Evolutionary conservation across 2,888 invertebrate genomes (phyloP), one percentile per base, ranked within the genome.

Genomic region (Ectemnius cavifrons): DNA sequence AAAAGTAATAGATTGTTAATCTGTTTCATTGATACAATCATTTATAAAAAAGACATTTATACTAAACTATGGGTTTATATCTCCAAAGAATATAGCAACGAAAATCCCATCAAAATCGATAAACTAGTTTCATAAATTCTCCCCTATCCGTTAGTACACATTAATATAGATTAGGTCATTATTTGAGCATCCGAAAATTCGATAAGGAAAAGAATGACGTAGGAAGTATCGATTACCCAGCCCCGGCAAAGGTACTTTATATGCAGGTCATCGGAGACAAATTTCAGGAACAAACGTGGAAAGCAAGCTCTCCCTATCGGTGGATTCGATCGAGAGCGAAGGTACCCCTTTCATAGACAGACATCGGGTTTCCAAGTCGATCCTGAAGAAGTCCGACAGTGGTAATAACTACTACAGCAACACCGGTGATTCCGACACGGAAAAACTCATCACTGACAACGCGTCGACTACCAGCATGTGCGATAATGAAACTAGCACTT

Each of bases 341-440:
- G 91, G 92, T 46, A 93, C 94, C 84, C 94, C 94, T 57, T 94
- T 94, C 87, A 91, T 94, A 84, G 95, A 94, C 84, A 92, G 93
- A 74, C 94, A 94, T 84, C 92, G 94, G 47, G 92, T 94, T 83
- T 95, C 95, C 72, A 95, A 95, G 90, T 95, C 95, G 79, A 95
- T 96, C 87, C 91, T 96, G 83, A 96, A 96, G 92, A 95, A 95
- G 91, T 94, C 95, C 63, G 94, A 95, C 84, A 92, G 94, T 87
- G 92, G 92, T 82, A 91, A 91, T 78, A 91, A 92, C 82, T 91
- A 89, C 76, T 87, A 88, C 72, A 86, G 84, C 75, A 91, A 91
- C 77, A 87, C 89, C 63, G 90, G 92, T 73, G 95, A 96, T 91
- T 95, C 95, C 70, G 96, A 96, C 91, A 95, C 94, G 84, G 96